Conservation (phyloP, 2,113 vertebrate species). For the Hippocampus zosterae region DNA sequence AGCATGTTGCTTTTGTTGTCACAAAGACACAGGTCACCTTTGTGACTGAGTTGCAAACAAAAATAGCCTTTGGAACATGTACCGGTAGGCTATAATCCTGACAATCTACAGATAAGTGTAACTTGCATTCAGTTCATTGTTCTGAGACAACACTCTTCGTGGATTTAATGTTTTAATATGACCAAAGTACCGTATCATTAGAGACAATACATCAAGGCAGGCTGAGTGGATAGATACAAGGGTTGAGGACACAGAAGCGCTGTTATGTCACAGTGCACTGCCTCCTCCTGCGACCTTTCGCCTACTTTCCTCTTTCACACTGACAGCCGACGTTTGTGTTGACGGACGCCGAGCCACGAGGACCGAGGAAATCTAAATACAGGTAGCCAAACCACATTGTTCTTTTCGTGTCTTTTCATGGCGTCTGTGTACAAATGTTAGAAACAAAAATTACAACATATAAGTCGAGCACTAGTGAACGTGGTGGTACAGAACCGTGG, state of each 20-base stretch:
- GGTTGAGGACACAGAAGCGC: not conserved
- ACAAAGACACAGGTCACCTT: constrained; percentile 1
- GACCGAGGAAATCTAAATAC: constrained; percentile 1
- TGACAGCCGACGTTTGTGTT: constrained; percentile 11
- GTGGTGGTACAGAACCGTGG: not conserved
- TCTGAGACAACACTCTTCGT: not conserved
- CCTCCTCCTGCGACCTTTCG: constrained; percentile 38
- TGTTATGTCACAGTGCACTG: constrained; percentile 8
- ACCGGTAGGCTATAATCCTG: not conserved
- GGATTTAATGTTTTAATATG: not conserved
- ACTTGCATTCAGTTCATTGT: not conserved
- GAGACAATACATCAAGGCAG: not conserved
- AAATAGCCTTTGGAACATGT: not conserved
- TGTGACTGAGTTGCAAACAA: constrained; percentile 15
- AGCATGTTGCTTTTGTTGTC: not conserved
- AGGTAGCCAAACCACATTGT: constrained; percentile 23
- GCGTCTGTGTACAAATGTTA: not conserved
- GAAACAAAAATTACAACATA: not conserved
- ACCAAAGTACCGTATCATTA: not conserved
- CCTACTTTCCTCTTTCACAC: constrained; percentile 40
- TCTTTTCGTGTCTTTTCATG: not conserved
- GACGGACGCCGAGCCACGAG: not conserved
- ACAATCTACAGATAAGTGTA: not conserved
- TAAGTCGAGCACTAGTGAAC: not conserved
- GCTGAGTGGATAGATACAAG: not conserved